These are phyloP conservation scores for Hemiprocne comata DNA, from an alignment of 2,113 vertebrate genomes.

Conservation along the genomic window DNA sequence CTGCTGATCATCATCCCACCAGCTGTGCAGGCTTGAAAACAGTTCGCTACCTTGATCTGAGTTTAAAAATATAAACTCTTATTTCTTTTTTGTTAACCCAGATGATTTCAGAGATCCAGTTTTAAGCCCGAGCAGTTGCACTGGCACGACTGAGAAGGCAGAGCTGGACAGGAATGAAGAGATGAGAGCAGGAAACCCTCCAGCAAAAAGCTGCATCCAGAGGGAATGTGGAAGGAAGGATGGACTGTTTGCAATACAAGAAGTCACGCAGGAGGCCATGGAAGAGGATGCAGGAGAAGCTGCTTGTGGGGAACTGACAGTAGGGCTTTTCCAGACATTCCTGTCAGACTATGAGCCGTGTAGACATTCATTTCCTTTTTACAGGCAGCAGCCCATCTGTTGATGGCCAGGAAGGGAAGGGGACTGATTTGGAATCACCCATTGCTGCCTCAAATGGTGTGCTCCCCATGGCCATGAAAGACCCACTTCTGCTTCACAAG, in stretches of 20 bases:
- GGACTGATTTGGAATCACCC: not conserved
- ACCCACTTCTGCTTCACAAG: not conserved
- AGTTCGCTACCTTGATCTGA: not conserved
- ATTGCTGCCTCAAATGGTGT: not conserved
- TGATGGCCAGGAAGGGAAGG: not conserved
- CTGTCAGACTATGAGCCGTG: not conserved
- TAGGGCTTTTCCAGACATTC: conserved; percentile 33
- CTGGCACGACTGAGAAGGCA: not conserved
- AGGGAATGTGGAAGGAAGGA: conserved; percentile 27
- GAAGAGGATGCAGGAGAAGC: conserved; percentile 17
- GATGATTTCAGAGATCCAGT: not conserved
- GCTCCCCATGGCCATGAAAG: not conserved
- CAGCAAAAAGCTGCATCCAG: conserved; percentile 5
- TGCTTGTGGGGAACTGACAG: conserved; percentile 19
- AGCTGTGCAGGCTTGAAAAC: not conserved
- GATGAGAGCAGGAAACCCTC: conserved; percentile 29
- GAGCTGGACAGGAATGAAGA: not conserved
- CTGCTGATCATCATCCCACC: not conserved
- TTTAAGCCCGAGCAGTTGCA: not conserved
- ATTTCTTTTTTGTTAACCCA: not conserved
- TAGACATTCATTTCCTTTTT: not conserved
- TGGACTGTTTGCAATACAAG: not conserved
- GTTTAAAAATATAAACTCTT: not conserved
- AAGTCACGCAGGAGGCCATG: conserved; percentile 29
- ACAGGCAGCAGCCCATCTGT: conserved; percentile 28